phyloP scores from a whole-genome alignment of 2,113 vertebrate genomes.

The Oryzias melastigma region DNA sequence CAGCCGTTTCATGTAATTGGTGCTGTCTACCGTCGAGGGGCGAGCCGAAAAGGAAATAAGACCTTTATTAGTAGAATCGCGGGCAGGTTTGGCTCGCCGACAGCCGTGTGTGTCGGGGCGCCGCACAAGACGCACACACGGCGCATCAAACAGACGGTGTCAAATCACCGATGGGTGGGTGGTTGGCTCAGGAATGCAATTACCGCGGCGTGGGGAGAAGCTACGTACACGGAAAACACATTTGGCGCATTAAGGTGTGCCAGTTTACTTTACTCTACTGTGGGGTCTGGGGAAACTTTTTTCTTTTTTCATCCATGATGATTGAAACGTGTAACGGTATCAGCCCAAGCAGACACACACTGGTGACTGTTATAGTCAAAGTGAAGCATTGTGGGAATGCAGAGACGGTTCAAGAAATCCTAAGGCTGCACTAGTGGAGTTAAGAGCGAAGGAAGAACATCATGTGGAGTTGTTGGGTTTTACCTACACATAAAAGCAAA shows the following conservation, averaged over 20 bases:
- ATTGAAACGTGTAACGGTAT: constrained; percentile 8
- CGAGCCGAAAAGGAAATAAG: constrained; percentile 80
- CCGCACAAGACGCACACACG: constrained; percentile 12
- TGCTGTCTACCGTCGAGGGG: constrained; percentile 85
- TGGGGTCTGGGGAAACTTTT: constrained; percentile 7
- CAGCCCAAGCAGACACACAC: too few species aligned
- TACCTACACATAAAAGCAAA: too few species aligned
- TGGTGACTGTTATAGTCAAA: too few species aligned
- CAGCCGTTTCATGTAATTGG: constrained; percentile 90
- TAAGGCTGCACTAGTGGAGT: too few species aligned
- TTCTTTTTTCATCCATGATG: constrained; percentile 2
- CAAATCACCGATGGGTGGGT: constrained; percentile 66
- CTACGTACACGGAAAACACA: constrained; percentile 36
- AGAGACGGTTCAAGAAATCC: too few species aligned
- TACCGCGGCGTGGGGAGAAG: constrained; percentile 28
- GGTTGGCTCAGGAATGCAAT: constrained; percentile 60
- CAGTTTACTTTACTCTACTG: constrained; percentile 21
- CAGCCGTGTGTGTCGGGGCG: constrained; percentile 81
- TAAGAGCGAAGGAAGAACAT: too few species aligned
- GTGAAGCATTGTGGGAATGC: too few species aligned
- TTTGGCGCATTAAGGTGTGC: constrained; percentile 49
- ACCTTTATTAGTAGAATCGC: constrained; percentile 90
- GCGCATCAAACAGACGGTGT: constrained; percentile 65
- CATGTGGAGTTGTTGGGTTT: too few species aligned
- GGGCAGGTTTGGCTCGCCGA: constrained; percentile 81